Percentiles rank a stretch among this genome's conserved stretches.
These are phyloP conservation scores for Hipparchia sbordonii DNA, from an alignment of 2,888 invertebrate species.

Conservation along the genomic window DNA sequence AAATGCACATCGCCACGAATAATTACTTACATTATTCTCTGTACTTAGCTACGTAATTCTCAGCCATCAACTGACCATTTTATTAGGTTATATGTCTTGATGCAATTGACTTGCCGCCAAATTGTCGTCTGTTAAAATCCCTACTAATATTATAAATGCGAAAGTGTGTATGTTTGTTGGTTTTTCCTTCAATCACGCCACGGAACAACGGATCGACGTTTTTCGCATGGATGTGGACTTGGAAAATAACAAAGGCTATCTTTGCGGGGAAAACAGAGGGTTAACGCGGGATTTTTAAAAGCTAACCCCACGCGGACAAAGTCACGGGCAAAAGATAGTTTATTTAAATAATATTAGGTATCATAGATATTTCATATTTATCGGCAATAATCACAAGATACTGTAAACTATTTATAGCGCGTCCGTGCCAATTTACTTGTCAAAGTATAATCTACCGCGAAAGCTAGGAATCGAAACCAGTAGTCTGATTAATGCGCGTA, in stretches of 20 bases:
- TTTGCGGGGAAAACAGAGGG: too few species aligned
- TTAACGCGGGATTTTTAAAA: too few species aligned
- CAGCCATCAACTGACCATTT: background rate
- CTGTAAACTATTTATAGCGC: background rate
- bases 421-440: background rate
- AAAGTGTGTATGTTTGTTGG: too few species aligned
- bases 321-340: too few species aligned
- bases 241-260: too few species aligned
- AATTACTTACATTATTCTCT: background rate
- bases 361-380: background rate
- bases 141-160: too few species aligned
- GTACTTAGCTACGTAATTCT: background rate
- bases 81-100: background rate
- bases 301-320: background rate
- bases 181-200: too few species aligned
- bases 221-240: too few species aligned
- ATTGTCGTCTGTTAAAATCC: background rate
- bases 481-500: background rate
- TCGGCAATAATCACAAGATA: background rate
- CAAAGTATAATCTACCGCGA: constrained; percentile 5
- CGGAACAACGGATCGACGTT: too few species aligned
- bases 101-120: background rate
- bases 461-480: constrained; percentile 4
- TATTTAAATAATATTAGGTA: too few species aligned
- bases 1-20: constrained; percentile 19